These are phyloP conservation scores for Nannospalax galili DNA, from an alignment of 2,113 vertebrate species.

Conservation along the genomic window DNA sequence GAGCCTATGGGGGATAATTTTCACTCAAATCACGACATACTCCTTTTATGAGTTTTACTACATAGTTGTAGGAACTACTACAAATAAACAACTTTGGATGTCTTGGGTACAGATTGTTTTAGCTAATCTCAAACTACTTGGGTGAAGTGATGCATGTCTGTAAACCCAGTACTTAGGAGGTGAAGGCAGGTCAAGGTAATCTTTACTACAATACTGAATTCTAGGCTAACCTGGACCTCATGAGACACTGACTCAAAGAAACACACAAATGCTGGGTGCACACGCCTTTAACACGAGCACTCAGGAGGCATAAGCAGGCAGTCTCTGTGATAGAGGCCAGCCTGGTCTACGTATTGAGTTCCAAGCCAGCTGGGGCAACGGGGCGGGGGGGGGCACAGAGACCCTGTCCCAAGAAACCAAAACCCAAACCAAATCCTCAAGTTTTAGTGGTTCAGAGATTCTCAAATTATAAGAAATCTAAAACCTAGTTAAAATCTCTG, in stretches of 20 bases:
- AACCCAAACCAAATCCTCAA: background rate
- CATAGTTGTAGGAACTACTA: background rate
- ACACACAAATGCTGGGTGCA: too few species aligned
- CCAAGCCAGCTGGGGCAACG: too few species aligned
- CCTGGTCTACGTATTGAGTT: too few species aligned
- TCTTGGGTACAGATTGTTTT: background rate
- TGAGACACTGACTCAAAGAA: too few species aligned
- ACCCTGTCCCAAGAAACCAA: too few species aligned
- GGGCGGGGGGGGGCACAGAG: too few species aligned
- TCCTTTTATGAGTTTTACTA: background rate
- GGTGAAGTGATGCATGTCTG: slow-evolving; percentile 11
- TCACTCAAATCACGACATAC: too few species aligned
- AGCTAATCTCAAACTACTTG: background rate
- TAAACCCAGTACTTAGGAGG: background rate
- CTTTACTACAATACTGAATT: background rate
- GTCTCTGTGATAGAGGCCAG: too few species aligned
- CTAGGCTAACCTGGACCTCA: background rate
- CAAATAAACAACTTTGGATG: background rate
- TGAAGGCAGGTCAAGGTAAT: background rate
- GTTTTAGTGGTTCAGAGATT: background rate
- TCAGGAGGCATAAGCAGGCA: too few species aligned
- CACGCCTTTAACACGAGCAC: too few species aligned
- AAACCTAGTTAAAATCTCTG: background rate
- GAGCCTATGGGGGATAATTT: too few species aligned
- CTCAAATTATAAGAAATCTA: slow-evolving; percentile 23